A percentile compares a stretch with the other conserved stretches of the same genome.
phyloP scores from a whole-genome alignment of 2,113 vertebrate species.

The Manacus vitellinus region DNA sequence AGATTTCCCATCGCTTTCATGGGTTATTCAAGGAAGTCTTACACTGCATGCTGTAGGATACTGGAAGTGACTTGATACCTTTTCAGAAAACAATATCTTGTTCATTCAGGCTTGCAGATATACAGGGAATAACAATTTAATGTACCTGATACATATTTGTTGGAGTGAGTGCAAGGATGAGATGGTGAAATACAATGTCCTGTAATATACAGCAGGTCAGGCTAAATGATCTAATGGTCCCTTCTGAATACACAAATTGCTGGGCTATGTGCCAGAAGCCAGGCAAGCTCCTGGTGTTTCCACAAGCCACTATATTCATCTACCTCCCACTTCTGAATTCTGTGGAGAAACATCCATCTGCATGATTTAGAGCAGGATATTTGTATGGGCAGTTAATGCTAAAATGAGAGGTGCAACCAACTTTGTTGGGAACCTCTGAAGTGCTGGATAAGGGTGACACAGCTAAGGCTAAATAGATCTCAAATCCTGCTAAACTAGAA shows the following conservation, averaged over 20 bases:
- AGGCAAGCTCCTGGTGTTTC: conserved; percentile 22
- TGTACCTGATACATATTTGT: conserved; percentile 12
- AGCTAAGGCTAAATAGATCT: neutral
- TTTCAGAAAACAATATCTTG: neutral
- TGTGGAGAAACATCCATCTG: neutral
- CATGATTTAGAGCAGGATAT: neutral
- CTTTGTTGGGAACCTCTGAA: neutral
- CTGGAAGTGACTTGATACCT: conserved; percentile 10
- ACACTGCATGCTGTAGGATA: neutral
- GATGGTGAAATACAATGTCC: neutral
- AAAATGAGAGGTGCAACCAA: neutral
- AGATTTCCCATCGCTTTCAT: neutral
- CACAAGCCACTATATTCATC: neutral
- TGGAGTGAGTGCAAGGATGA: neutral
- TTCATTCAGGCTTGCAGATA: neutral
- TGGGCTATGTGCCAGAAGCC: conserved; percentile 44
- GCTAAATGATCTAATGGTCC: conserved; percentile 21
- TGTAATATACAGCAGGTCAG: conserved; percentile 10
- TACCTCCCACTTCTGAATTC: neutral
- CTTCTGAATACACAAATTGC: neutral
- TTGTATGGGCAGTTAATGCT: neutral
- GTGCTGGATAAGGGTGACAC: neutral
- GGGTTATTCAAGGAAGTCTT: neutral
- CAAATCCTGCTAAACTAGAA: neutral
- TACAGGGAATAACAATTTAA: neutral